Percentiles rank a stretch among this genome's conserved stretches.
Conservation (phyloP, 2,797 vertebrate genomes). For the Betta splendens region DNA sequence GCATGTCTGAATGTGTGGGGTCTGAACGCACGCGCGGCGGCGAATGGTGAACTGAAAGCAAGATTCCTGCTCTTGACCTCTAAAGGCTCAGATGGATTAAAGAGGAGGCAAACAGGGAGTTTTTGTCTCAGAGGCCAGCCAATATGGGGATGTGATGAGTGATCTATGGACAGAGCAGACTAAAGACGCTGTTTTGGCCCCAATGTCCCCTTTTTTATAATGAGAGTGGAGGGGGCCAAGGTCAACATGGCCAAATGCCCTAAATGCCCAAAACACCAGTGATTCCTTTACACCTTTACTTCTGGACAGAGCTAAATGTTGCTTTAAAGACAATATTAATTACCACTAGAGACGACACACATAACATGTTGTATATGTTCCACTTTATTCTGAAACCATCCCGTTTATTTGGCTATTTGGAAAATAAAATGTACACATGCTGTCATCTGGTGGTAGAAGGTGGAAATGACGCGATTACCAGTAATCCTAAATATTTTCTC, state of each 20-base stretch:
- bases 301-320: conserved; percentile 40
- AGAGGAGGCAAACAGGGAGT: conserved; percentile 26
- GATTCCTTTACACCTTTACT: conserved; percentile 31
- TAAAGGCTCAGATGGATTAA: conserved; percentile 16
- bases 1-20: conserved; percentile 10
- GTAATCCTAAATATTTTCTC: too few species aligned
- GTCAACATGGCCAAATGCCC: conserved; percentile 50
- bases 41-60: conserved; percentile 17
- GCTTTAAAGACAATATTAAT: conserved; percentile 31
- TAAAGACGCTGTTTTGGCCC: conserved; percentile 42
- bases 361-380: conserved; percentile 5
- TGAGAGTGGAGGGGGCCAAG: conserved; percentile 40
- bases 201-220: conserved; percentile 48
- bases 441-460: conserved; percentile 59
- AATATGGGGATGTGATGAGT: conserved; percentile 62
- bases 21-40: conserved; percentile 2
- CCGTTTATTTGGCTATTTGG: conserved; percentile 12
- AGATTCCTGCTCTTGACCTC: conserved; percentile 39
- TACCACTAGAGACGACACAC: conserved; percentile 2
- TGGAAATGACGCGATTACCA: conserved; percentile 4
- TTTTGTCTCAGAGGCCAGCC: conserved; percentile 18
- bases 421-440: conserved; percentile 15
- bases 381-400: conserved; percentile 29
- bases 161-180: conserved; percentile 57
- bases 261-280: conserved; percentile 20